Evolutionary conservation across 2,888 invertebrate genomes (phyloP), one percentile per base, ranked within the genome.

Genomic region (Diaprepes abbreviatus): DNA sequence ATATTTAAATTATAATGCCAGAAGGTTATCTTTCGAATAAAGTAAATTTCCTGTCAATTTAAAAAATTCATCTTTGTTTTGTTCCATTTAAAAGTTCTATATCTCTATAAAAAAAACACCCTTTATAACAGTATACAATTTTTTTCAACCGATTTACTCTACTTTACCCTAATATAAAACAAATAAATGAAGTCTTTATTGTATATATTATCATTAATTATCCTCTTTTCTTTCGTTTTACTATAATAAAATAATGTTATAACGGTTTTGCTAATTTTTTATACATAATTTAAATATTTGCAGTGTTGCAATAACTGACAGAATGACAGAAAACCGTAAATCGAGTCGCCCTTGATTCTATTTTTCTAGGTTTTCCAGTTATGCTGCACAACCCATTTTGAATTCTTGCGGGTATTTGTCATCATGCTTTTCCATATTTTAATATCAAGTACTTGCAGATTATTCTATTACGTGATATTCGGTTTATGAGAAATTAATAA

Each of bases 331-430:
- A n/a, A n/a, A n/a, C 45, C 9, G 45, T 45, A 45, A 21, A 21
- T 21, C 17, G 21, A 48, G 14, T n/a, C 48, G 48, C 48, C 48
- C 48, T 48, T 48, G 48, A 28, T 17, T 5, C 1, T 7, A 14
- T 48, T 48, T 45, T 48, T 48, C 48, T 48, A 2, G 28, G 28
- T 24, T 48, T 28, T 48, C 48, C 48, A 48, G 48, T 48, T 48
- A 48, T 48, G 28, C 28, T 14, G 48, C 48, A 12, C 48, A 48
- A 28, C 48, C 48, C 48, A 48, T 48, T 48, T 48, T 3, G 28
- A 48, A 48, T 48, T 48, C 24, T 48, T 48, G 48, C n/a, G 48
- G 24, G 48, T 48, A 48, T 48, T 48, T 48, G 48, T 48, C 48
- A 48, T 48, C 48, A 48, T 28, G 24, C 10, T 19, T 43, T 43